Conservation (phyloP, 37 sponge, comb jelly and placozoan species). For the Mnemiopsis leidyi region DNA sequence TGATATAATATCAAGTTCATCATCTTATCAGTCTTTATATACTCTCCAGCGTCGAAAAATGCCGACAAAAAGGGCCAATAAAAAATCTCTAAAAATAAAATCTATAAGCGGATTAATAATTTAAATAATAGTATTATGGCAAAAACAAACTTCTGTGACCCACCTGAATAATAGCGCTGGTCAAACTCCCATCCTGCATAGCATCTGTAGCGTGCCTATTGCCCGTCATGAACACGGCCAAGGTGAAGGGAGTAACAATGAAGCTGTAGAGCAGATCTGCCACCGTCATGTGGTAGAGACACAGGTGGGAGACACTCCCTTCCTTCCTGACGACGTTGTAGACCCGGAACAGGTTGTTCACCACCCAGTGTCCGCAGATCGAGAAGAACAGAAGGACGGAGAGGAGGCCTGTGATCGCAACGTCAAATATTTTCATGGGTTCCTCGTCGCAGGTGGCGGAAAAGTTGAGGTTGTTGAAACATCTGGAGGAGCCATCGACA, state of each 20-base stretch:
- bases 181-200: not conserved
- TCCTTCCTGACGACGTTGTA: not conserved
- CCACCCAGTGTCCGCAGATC: not conserved
- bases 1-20: too few species aligned
- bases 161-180: not conserved
- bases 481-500: not conserved
- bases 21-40: too few species aligned
- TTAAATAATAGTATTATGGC: too few species aligned
- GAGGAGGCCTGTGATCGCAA: not conserved
- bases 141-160: too few species aligned
- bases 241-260: not conserved
- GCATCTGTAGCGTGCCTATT: not conserved
- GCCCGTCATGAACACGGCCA: not conserved
- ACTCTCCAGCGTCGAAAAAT: too few species aligned
- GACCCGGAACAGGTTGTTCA: slow-evolving; percentile 37
- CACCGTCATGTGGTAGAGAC: not conserved
- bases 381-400: not conserved
- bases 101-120: too few species aligned
- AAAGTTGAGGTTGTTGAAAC: not conserved
- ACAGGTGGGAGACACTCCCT: slow-evolving; percentile 13
- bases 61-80: too few species aligned
- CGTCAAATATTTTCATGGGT: not conserved
- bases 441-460: not conserved
- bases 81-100: too few species aligned
- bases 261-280: slow-evolving; percentile 37